Conservation (phyloP, 2,888 invertebrate genomes). For the Leucoptera coffeella region DNA sequence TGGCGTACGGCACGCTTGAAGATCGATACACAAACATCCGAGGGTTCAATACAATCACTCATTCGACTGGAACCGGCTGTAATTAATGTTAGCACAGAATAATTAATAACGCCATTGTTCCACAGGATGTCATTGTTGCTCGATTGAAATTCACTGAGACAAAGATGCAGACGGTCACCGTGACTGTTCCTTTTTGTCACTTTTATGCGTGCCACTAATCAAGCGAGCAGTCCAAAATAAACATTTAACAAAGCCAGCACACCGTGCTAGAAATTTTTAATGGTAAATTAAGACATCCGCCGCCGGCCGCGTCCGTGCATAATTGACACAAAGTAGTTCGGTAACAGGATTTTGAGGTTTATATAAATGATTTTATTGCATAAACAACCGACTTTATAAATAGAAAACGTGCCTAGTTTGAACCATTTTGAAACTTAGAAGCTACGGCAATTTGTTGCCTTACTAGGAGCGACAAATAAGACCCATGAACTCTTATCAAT, state of each 20-base stretch:
- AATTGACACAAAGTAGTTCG: conserved; percentile 9
- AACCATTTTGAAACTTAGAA: too few species aligned
- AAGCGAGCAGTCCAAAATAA: conserved; percentile 22
- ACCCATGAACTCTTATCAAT: conserved; percentile 32
- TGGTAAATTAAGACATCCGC: conserved; percentile 21
- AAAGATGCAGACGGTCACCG: conserved; percentile 10
- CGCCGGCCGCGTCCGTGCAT: conserved; percentile 12
- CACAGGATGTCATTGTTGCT: conserved; percentile 11
- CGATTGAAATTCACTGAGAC: conserved; percentile 10
- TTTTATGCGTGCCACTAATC: conserved; percentile 22
- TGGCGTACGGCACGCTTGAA: too few species aligned
- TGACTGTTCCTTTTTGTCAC: conserved; percentile 11
- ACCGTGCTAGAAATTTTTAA: conserved; percentile 17
- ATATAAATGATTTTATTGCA: too few species aligned
- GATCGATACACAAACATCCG: too few species aligned
- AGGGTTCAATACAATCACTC: too few species aligned
- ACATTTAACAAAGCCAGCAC: conserved; percentile 14
- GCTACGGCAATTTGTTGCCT: too few species aligned
- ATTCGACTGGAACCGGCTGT: background rate
- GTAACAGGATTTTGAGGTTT: background rate
- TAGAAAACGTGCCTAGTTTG: too few species aligned
- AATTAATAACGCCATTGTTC: conserved; percentile 4
- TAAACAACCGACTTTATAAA: too few species aligned
- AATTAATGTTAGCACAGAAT: conserved; percentile 2
- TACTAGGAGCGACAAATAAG: too few species aligned